Base-by-base conservation (phyloP, 2,888 invertebrate species). In the Trissonchulus latispiculum region DNA sequence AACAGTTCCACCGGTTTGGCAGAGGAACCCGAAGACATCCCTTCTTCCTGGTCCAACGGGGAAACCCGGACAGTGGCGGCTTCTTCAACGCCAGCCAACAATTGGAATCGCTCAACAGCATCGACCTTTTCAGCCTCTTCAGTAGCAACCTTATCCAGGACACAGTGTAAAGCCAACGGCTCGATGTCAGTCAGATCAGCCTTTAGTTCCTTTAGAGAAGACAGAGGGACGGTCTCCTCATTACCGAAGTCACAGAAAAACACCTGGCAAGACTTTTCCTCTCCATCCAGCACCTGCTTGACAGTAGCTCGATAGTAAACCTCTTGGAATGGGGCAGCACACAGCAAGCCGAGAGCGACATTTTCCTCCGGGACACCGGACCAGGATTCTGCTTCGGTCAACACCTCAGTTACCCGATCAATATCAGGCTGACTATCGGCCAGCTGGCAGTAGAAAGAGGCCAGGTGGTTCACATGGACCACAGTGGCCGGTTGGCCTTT, bases 261-360 rank as follows among this genome's bases (percentile, higher is more conserved):
- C 8, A 64, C 64, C 15, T 64, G 31, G 64, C 28, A 15, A 15
- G 28, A 18, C 8, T 15, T 31, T 64, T 64, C 64, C n/a, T n/a
- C n/a, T n/a, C n/a, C n/a, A n/a, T n/a, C n/a, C n/a, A n/a, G n/a
- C n/a, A n/a, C n/a, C n/a, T n/a, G n/a, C n/a, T n/a, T n/a, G 15
- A 64, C 64, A 15, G 8, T 28, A n/a, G 31, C 64, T 15, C 64
- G 64, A 33, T 64, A 64, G 64, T 64, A 64, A 33, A 33, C 64
- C 18, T 33, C 64, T 29, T 15, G 15, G 33, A 31, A 64, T 64
- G 29, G 64, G 18, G 31, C 64, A 64, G 28, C 33, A 29, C 64
- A 64, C 64, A 64, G 29, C 48, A 48, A 48, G 23, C 48, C 48
- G 8, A 15, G 8, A 48, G 48, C 8, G 23, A 48, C 23, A 8